These are phyloP conservation scores for Misgurnus anguillicaudatus DNA, from an alignment of 2,113 vertebrate species.

Conservation along the genomic window DNA sequence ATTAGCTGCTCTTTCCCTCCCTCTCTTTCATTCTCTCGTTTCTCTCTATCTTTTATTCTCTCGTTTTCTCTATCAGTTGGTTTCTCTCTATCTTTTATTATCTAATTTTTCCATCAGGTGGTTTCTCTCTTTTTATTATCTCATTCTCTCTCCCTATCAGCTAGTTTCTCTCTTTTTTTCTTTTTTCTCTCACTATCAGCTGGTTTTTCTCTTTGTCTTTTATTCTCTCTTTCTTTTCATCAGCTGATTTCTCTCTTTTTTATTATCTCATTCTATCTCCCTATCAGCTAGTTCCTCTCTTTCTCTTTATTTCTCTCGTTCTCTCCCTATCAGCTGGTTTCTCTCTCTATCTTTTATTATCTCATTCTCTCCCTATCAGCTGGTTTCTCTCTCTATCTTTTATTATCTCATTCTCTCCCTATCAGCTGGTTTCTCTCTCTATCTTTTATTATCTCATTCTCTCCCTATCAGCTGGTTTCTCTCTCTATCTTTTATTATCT, in stretches of 20 bases:
- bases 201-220: no score
- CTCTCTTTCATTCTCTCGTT: neutral
- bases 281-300: no score
- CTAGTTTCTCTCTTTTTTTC: no score
- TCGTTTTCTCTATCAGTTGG: no score
- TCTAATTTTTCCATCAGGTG: neutral
- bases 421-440: neutral
- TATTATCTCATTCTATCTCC: no score
- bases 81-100: neutral
- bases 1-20: neutral
- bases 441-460: neutral
- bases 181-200: no score
- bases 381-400: neutral
- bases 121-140: neutral
- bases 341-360: neutral
- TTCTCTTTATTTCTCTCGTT: no score
- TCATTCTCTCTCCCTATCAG: slow-evolving; percentile 14
- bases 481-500: neutral
- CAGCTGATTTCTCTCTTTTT: no score
- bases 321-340: neutral
- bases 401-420: neutral
- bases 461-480: neutral
- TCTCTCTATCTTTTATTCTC: neutral
- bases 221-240: no score
- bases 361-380: no score